These are phyloP conservation scores for Pheosia gnoma DNA, from an alignment of 2,888 invertebrate species.

Conservation along the genomic window DNA sequence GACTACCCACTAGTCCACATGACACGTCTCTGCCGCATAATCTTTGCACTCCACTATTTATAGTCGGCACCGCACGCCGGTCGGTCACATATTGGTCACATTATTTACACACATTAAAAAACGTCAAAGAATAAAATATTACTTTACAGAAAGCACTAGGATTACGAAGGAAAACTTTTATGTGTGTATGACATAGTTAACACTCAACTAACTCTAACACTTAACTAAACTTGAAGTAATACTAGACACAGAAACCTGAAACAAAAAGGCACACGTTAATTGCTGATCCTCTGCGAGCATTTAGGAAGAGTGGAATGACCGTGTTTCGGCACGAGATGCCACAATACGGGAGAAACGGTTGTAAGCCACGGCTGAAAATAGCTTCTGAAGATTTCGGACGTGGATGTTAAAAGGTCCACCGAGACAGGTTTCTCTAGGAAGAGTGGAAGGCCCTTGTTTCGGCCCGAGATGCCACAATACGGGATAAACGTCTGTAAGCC, in stretches of 20 bases:
- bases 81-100: conserved; percentile 20
- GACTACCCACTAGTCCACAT: conserved; percentile 41
- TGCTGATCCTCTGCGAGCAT: conserved; percentile 6
- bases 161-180: conserved; percentile 17
- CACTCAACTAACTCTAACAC: conserved; percentile 24
- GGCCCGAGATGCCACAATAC: background rate
- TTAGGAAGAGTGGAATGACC: conserved; percentile 5
- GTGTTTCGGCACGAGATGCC: conserved; percentile 4
- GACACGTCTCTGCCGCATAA: conserved; percentile 56
- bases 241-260: conserved; percentile 36
- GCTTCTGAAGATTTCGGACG: no score
- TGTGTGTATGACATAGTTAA: conserved; percentile 6
- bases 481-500: no score
- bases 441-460: conserved; percentile 10
- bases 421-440: no score
- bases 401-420: no score
- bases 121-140: conserved; percentile 16
- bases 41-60: conserved; percentile 19
- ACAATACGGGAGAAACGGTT: no score
- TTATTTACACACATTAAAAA: conserved; percentile 8
- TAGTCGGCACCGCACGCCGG: conserved; percentile 7
- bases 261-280: conserved; percentile 29
- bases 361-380: no score
- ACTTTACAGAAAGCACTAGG: conserved; percentile 13
- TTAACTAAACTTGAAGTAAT: conserved; percentile 22